Evolutionary conservation across 2,888 invertebrate species (phyloP), one percentile per base, ranked within the genome.

Genomic region (Cordylochernes scorpioides): DNA sequence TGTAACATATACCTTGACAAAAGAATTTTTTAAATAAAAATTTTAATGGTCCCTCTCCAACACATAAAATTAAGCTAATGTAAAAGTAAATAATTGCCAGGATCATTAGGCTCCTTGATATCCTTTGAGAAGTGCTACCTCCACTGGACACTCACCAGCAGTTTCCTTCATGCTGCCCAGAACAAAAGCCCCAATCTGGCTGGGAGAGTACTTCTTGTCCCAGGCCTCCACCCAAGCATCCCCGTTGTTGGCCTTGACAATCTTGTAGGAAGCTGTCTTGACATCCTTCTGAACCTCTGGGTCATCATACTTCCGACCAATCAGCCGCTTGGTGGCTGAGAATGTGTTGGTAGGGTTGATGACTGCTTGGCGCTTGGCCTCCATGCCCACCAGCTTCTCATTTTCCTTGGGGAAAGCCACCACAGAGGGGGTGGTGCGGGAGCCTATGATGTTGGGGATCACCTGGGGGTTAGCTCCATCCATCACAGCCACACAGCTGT

Each of bases 401-500:
- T 75, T 80, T 36, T 94, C 91, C 54, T 50, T 46, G 3, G 71
- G 64, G 56, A 99, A 97, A 0, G 97, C 97, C 17, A 97, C 80
- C 43, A 88, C 82, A 1, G 94, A 97, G 1, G 97, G 97, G 1
- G 97, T 99, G 1, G 97, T 99, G 46, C 97, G 64, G 2, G 84
- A 74, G 6, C 88, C 88, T 58, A 91, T 86, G 6, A 71, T 68
- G 60, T 91, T 91, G 55, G 86, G 86, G 43, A 91, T 86, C 16
- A 82, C 94, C 64, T 86, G 91, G 0, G 94, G 74, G 41, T 73
- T 70, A 55, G 94, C 94, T 30, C 97, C 97, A 57, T 99, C 97
- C 94, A 97, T 97, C 27, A 97, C 77, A 6, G 97, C 91, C 8
- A 97, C 84, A 54, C 97, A 99, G 0, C 94, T 94, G 58, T 97